Evolutionary conservation across 2,888 invertebrate species (phyloP).

Genomic region (Pedicia rivosa): DNA sequence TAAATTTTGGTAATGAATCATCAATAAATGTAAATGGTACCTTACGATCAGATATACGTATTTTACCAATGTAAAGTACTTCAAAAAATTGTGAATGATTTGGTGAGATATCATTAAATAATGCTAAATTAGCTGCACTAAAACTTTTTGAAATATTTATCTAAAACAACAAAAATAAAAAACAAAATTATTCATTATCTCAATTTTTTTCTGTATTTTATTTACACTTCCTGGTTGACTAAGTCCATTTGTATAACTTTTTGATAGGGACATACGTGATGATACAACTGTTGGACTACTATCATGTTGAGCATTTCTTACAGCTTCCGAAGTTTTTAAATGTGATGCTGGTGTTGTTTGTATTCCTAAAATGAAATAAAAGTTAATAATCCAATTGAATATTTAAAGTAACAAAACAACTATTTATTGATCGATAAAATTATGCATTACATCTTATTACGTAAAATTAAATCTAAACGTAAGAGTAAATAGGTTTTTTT

Average conservation of each 20-base stretch:
- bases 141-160: slow-evolving; percentile 12
- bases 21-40: slow-evolving; percentile 81
- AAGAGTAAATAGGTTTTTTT: too few species aligned
- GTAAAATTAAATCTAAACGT: too few species aligned
- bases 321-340: slow-evolving; percentile 27
- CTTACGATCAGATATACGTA: slow-evolving; percentile 40
- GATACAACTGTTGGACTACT: slow-evolving; percentile 27
- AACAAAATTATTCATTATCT: background rate
- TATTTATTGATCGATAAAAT: too few species aligned
- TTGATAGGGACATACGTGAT: slow-evolving; percentile 29
- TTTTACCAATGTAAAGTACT: slow-evolving; percentile 82
- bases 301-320: slow-evolving; percentile 28
- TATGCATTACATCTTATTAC: too few species aligned
- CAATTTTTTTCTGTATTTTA: background rate
- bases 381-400: too few species aligned
- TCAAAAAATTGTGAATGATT: slow-evolving; percentile 83
- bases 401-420: too few species aligned
- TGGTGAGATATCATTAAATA: slow-evolving; percentile 52
- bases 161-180: background rate
- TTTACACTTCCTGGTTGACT: slow-evolving; percentile 12
- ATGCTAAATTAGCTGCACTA: slow-evolving; percentile 25
- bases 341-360: slow-evolving; percentile 29
- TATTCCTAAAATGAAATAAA: too few species aligned
- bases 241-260: slow-evolving; percentile 30
- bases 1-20: slow-evolving; percentile 73